These are phyloP conservation scores for Muricea muricata DNA, from an alignment of 92 coral and sea anemone genomes.

Conservation along the genomic window DNA sequence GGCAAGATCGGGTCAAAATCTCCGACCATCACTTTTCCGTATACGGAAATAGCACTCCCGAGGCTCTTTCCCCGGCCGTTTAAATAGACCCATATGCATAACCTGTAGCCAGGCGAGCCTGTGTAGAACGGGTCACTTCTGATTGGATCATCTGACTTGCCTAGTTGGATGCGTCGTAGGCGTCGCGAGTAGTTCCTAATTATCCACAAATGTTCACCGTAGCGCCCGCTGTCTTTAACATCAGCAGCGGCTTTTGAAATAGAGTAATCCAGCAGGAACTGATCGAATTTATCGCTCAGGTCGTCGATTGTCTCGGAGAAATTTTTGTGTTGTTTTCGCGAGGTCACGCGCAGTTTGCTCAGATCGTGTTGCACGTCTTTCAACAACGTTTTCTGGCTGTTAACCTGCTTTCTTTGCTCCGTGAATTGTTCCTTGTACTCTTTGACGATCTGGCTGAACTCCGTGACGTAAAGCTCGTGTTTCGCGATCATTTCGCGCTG, in stretches of 20 bases:
- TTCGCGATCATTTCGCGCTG: constrained; percentile 75
- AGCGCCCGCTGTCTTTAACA: constrained; percentile 54
- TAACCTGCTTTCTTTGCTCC: constrained; percentile 66
- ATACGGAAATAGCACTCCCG: constrained; percentile 79
- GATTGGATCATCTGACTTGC: constrained; percentile 91
- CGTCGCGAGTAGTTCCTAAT: constrained; percentile 76
- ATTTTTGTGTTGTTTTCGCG: constrained; percentile 58
- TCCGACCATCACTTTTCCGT: constrained; percentile 91
- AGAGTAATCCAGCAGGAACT: constrained; percentile 36
- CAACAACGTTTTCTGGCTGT: constrained; percentile 65
- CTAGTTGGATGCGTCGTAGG: constrained; percentile 80
- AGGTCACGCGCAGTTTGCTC: not conserved
- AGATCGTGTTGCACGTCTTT: constrained; percentile 1
- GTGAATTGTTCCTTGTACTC: constrained; percentile 76
- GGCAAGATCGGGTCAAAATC: constrained; percentile 90
- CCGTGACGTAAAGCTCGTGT: constrained; percentile 74
- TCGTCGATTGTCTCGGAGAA: constrained; percentile 62
- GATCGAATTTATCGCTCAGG: constrained; percentile 18
- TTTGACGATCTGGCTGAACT: constrained; percentile 73
- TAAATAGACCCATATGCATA: constrained; percentile 88
- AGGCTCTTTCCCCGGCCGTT: constrained; percentile 95
- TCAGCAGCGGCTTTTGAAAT: not conserved
- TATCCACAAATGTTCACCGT: constrained; percentile 93
- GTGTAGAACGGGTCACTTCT: constrained; percentile 95
- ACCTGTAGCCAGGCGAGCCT: constrained; percentile 91